Base-by-base conservation (phyloP, 2,888 invertebrate genomes). In the Perdita meconis region DNA sequence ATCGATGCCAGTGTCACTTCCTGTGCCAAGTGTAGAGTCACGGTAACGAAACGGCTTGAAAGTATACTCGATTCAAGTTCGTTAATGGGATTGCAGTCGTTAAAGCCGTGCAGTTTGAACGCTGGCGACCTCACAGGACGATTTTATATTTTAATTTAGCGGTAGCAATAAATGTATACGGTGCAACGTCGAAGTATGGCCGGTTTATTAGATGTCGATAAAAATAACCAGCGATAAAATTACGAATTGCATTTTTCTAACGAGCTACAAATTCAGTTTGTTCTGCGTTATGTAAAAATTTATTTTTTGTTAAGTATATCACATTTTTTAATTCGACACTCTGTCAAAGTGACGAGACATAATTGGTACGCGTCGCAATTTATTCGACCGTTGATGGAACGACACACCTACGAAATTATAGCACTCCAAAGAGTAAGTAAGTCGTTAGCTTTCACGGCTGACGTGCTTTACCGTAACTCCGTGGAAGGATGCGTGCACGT, bases 51-150 rank as follows among this genome's bases (percentile, higher is more conserved):
- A 6, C 44, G 8, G 22, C 6, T n/a, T 38, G 55, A 61, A 76
- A 78, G 59, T 77, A 60, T 64, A 34, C 53, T 36, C 59, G 42
- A 56, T 64, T 30, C 63, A 77, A 76, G 63, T 50, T 42, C 47
- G 66, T 36, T 77, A 63, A 78, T 59, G 53, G 78, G 53, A 70
- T 70, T 59, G 40, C 40, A 53, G 16, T 12, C 24, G 53, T 19
- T 63, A 70, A 63, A 77, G 70, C 64, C 10, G 40, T 12, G 34
- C 22, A 30, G 34, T 64, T 4, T 4, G 12, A 2, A 44, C 22
- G n/a, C 34, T 10, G 24, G 26, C 16, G n/a, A 42, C 16, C 40
- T 12, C 12, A n/a, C 34, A 34, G 10, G 13, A 16, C 34, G 38
- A 22, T 13, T 26, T 30, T 56, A 56, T 50, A 16, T 19, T 1